phyloP scores from a whole-genome alignment of 2,888 invertebrate species.

The Cremastinae sp. region DNA sequence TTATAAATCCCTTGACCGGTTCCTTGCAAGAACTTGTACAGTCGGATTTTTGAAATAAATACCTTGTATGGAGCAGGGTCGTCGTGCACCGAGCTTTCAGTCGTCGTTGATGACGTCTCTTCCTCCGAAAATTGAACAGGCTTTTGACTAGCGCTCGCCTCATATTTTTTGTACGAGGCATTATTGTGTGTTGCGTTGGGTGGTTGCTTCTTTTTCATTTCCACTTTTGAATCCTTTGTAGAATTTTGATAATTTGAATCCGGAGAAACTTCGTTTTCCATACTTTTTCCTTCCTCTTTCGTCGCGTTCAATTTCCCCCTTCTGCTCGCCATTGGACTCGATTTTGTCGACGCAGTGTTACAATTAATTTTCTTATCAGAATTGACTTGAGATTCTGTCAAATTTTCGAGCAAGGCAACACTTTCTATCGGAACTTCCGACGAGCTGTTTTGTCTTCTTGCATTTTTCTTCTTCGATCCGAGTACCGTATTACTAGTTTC shows the following conservation, averaged over 20 bases:
- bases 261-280: slow-evolving; percentile 78
- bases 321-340: slow-evolving; percentile 70
- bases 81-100: slow-evolving; percentile 86
- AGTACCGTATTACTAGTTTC: slow-evolving; percentile 52
- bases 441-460: slow-evolving; percentile 61
- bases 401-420: slow-evolving; percentile 48
- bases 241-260: slow-evolving; percentile 61
- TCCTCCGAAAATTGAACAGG: slow-evolving; percentile 82
- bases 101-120: slow-evolving; percentile 87
- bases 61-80: slow-evolving; percentile 80
- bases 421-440: slow-evolving; percentile 40
- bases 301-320: slow-evolving; percentile 67
- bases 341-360: slow-evolving; percentile 67
- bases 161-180: slow-evolving; percentile 74
- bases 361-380: slow-evolving; percentile 67
- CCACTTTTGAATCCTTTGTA: slow-evolving; percentile 64
- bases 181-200: slow-evolving; percentile 69
- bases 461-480: slow-evolving; percentile 68
- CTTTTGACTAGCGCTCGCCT: slow-evolving; percentile 76
- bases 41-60: slow-evolving; percentile 44
- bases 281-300: slow-evolving; percentile 72
- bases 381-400: slow-evolving; percentile 59
- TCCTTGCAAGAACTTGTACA: too few species aligned
- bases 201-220: slow-evolving; percentile 70
- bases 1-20: too few species aligned